Base-by-base conservation (phyloP, 1,140 invertebrate species). In the Drosophila funebris region DNA sequence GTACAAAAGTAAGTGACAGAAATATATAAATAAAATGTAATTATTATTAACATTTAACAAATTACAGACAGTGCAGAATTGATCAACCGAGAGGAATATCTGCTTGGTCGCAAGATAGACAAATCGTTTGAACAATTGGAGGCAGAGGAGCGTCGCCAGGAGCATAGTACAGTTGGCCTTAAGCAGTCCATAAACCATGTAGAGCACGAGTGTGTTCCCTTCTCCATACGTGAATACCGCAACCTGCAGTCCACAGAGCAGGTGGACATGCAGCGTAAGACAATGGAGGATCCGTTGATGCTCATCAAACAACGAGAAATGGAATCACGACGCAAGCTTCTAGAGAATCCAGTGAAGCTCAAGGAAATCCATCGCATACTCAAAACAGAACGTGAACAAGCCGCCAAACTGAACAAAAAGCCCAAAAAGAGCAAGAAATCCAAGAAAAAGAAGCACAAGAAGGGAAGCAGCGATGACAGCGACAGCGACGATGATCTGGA, bases 271-370 rank as follows among this genome's bases (percentile, higher is more conserved):
- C 94, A 93, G 36, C 94, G 95, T 44, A 98, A 98, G 92, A 93
- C 98, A 62, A 94, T 97, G 91, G 97, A 98, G 92, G 97, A 98
- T 93, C 97, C 97, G 0, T 90, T 98, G 24, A 95, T 97, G 81
- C 93, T 95, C 1, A 98, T 98, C 0, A 96, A 96, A 80, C 95
- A 96, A 90, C 94, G 95, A 61, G 96, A 98, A 92, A 94, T 97
- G 91, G 97, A 98, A 92, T 95, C 95, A 0, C 93, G 95, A 37
- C 94, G 94, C 52, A 95, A 97, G 76, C 92, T 98, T 18, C 90
- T 98, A 6, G 95, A 97, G 76, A 98, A 98, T 94, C 97, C 97
- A n/a, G 94, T 98, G 0, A 97, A 97, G 92, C 92, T 98, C 71
- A 97, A 97, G 78, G 95, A 96, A 92, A 91, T 98, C 1, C 94